phyloP scores from a whole-genome alignment of 2,797 vertebrate species.

The Buceros bicornis region DNA sequence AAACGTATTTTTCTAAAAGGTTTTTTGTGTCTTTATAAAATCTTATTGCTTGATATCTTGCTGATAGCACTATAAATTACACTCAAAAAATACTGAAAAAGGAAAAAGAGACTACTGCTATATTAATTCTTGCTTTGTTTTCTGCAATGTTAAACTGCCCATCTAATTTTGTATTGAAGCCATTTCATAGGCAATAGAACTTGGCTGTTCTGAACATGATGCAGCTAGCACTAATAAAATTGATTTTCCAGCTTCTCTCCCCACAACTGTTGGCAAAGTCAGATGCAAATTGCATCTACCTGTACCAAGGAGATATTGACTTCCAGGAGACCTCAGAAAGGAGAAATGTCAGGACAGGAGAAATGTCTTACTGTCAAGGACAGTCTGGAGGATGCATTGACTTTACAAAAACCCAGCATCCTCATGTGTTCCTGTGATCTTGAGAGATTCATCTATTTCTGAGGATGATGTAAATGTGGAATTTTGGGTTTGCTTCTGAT shows the following conservation, averaged over 20 bases:
- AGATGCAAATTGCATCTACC: conserved; percentile 55
- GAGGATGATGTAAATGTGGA: neutral
- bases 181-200: conserved; percentile 28
- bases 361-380: neutral
- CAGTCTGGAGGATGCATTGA: neutral
- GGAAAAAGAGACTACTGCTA: neutral
- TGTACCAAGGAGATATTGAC: conserved; percentile 52
- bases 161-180: neutral
- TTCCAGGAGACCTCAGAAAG: neutral
- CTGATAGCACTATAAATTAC: neutral
- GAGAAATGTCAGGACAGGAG: neutral
- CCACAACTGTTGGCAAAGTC: conserved; percentile 36
- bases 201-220: neutral
- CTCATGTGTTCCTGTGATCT: neutral
- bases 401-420: neutral
- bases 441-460: neutral
- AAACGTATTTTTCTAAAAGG: neutral
- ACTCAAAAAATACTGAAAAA: neutral
- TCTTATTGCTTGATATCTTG: neutral
- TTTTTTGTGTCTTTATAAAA: neutral
- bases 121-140: neutral
- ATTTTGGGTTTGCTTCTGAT: neutral
- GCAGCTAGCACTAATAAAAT: conserved; percentile 31
- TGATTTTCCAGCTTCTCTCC: conserved; percentile 17
- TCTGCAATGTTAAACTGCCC: neutral